phyloP scores from a whole-genome alignment of 2,797 vertebrate species.

The Cetoscarus ocellatus region DNA sequence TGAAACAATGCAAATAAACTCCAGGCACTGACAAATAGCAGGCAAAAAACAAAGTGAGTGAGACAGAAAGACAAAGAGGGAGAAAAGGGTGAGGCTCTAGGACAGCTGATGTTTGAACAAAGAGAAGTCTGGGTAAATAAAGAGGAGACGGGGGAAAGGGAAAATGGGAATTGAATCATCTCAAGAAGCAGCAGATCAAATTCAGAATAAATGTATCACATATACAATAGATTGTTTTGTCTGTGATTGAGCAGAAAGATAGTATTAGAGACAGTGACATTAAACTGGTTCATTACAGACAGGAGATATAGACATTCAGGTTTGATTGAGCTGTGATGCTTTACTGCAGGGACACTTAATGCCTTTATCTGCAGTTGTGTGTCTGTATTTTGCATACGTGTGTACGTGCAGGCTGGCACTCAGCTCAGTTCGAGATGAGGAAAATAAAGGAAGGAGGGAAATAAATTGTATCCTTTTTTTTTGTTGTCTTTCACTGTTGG shows the following conservation, averaged over 20 bases:
- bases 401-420: neutral
- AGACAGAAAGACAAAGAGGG: neutral
- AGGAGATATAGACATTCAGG: slow-evolving; percentile 10
- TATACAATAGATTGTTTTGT: neutral
- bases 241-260: slow-evolving; percentile 1
- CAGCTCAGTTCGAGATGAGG: slow-evolving; percentile 21
- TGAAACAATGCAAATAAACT: neutral
- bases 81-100: neutral
- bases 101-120: neutral
- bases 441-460: slow-evolving; percentile 37
- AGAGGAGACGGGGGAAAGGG: neutral
- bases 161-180: neutral
- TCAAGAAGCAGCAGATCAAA: neutral
- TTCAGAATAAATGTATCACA: neutral
- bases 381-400: neutral
- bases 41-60: too few relatives aligned
- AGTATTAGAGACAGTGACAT: neutral
- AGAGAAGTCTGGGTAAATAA: neutral
- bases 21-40: too few relatives aligned
- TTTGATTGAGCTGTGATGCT: slow-evolving; percentile 35
- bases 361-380: slow-evolving; percentile 38
- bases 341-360: slow-evolving; percentile 32
- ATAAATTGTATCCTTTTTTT: slow-evolving; percentile 64
- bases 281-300: slow-evolving; percentile 11
- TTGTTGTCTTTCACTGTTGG: slow-evolving; percentile 20